Percentiles rank a stretch among this genome's conserved stretches.
Evolutionary conservation across 2,113 vertebrate species (phyloP).

Genomic region (Lota lota): DNA sequence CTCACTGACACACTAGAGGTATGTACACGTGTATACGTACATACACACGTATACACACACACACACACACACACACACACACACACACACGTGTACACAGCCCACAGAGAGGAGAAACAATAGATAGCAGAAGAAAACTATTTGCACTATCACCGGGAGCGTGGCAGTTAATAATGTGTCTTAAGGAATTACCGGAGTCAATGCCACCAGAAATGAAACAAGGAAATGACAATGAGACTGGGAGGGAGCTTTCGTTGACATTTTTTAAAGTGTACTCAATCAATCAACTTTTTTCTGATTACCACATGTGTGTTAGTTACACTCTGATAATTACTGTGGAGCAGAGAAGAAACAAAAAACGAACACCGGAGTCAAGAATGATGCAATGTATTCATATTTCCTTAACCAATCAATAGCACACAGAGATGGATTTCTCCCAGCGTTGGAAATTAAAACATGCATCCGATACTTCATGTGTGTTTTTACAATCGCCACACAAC

Average conservation of each 20-base stretch:
- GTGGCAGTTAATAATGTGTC: conserved; percentile 42
- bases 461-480: too few relatives aligned
- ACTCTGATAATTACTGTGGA: neutral
- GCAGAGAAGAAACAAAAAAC: neutral
- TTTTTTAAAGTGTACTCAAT: conserved; percentile 23
- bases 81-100: too few relatives aligned
- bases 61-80: too few relatives aligned
- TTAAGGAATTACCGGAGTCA: conserved; percentile 46
- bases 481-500: too few relatives aligned
- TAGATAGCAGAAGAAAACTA: conserved; percentile 18
- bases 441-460: too few relatives aligned
- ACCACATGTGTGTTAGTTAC: conserved; percentile 19
- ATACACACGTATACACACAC: neutral
- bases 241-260: conserved; percentile 16
- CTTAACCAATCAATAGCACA: too few relatives aligned
- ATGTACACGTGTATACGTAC: conserved; percentile 8
- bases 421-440: too few relatives aligned
- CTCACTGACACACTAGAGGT: conserved; percentile 6
- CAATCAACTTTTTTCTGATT: conserved; percentile 7
- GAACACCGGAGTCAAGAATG: neutral
- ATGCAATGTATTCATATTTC: neutral
- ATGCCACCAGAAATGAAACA: conserved; percentile 35
- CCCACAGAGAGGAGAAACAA: conserved; percentile 11
- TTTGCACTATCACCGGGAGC: conserved; percentile 16
- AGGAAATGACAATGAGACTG: conserved; percentile 20